phyloP scores from a whole-genome alignment of 2,888 invertebrate species.

The Pollenia amentaria region DNA sequence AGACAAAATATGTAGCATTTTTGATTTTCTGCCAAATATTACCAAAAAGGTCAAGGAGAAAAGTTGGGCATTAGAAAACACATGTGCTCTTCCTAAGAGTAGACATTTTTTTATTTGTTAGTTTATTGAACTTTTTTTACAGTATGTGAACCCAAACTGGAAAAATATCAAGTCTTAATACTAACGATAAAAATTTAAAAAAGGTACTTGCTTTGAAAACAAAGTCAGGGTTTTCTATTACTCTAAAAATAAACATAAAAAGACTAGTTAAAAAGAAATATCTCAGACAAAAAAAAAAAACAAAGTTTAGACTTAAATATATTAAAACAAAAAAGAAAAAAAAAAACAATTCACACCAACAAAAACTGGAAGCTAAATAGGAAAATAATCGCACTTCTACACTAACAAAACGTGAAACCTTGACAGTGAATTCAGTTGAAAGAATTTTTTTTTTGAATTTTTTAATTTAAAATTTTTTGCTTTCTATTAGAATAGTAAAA shows the following conservation, averaged over 20 bases:
- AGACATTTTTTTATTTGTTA: not conserved
- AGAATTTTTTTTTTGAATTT: not conserved
- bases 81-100: not conserved
- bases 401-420: conserved; percentile 8
- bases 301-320: not conserved
- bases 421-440: conserved; percentile 32
- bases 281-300: not conserved
- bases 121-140: conserved; percentile 32
- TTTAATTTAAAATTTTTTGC: not conserved
- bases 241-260: too few species aligned
- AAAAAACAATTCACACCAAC: not conserved
- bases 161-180: not conserved
- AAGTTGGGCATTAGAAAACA: not conserved
- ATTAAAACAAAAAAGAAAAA: not conserved
- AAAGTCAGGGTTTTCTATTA: conserved; percentile 14
- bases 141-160: conserved; percentile 16
- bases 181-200: too few species aligned
- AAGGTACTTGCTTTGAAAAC: not conserved
- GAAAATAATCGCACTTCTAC: not conserved
- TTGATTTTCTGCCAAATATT: not conserved
- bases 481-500: not conserved
- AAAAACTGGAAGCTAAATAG: not conserved
- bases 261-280: not conserved
- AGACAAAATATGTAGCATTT: not conserved
- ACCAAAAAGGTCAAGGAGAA: not conserved